Evolutionary conservation across 2,888 invertebrate genomes (phyloP).

Genomic region (Dasypolia templi): DNA sequence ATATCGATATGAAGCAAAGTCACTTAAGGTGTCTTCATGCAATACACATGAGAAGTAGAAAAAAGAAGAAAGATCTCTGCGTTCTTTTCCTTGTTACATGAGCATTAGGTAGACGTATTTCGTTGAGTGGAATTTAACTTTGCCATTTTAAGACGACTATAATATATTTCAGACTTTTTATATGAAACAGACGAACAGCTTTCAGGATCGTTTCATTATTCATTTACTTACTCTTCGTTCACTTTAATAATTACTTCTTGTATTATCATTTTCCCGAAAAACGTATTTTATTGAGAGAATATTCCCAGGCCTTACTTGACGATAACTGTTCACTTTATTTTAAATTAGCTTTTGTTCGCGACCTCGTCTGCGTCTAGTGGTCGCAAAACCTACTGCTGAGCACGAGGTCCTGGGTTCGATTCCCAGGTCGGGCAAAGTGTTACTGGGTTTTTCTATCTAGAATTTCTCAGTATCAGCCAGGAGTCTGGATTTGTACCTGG

Average conservation of each 20-base stretch:
- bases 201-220: neutral
- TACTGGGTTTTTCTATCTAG: no score
- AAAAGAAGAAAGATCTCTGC: neutral
- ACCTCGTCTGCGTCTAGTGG: no score
- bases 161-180: neutral
- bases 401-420: no score
- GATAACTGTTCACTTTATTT: neutral
- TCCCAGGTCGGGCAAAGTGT: no score
- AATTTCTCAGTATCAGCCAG: no score
- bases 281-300: neutral
- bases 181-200: slow-evolving; percentile 1
- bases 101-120: neutral
- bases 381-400: no score
- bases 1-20: slow-evolving; percentile 23
- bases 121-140: neutral
- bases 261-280: neutral
- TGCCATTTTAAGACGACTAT: neutral
- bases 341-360: no score
- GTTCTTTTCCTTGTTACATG: slow-evolving; percentile 2
- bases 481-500: no score
- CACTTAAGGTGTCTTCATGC: slow-evolving; percentile 32
- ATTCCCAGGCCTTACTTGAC: neutral
- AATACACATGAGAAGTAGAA: neutral
- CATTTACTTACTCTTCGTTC: neutral
- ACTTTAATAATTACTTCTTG: neutral